These are phyloP conservation scores for Microtus oregoni DNA, from an alignment of 2,113 vertebrate genomes.

Conservation along the genomic window DNA sequence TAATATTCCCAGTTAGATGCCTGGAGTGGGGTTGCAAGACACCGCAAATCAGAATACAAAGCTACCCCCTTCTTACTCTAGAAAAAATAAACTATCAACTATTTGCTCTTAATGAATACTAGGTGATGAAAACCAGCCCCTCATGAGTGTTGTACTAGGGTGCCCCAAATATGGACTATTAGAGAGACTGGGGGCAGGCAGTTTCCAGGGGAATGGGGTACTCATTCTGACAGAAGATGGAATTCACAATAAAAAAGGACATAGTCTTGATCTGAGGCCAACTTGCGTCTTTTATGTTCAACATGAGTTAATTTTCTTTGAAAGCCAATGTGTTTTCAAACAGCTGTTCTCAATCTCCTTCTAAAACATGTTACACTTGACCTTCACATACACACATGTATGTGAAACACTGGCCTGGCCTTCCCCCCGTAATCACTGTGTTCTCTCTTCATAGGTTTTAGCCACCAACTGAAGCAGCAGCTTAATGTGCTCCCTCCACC, in stretches of 20 bases:
- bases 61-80: neutral
- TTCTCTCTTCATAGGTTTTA: neutral
- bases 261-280: constrained; percentile 20
- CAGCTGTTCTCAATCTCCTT: neutral
- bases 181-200: neutral
- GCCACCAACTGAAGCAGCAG: neutral
- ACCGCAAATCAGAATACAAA: neutral
- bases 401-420: neutral
- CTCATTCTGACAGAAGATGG: constrained; percentile 42
- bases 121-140: constrained; percentile 2
- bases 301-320: neutral
- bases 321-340: neutral
- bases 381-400: neutral
- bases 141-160: neutral
- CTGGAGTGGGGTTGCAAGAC: neutral
- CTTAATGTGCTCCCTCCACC: neutral
- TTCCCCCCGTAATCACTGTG: neutral
- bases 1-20: constrained; percentile 19
- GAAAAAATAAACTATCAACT: neutral
- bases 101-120: constrained; percentile 24
- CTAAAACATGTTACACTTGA: neutral
- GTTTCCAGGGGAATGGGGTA: neutral
- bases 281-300: constrained; percentile 27
- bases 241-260: constrained; percentile 40
- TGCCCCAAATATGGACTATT: neutral